Conservation (phyloP, 2,888 invertebrate species). For the Drosophila engyochracea region DNA sequence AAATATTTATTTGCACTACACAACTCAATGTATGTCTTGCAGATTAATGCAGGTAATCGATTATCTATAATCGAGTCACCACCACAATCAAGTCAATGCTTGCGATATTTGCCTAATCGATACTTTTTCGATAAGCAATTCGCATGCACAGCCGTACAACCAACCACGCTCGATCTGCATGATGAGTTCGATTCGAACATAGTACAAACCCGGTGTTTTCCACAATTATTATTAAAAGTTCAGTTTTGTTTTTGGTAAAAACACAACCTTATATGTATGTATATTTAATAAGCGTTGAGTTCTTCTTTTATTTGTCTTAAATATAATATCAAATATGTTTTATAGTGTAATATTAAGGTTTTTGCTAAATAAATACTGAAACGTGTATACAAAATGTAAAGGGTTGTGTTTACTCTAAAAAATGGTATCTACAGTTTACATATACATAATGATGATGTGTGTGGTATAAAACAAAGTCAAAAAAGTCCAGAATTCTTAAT, state of each 20-base stretch:
- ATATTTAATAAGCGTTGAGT: conserved; percentile 77
- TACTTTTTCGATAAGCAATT: background rate
- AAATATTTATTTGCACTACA: conserved; percentile 53
- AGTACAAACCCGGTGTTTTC: conserved; percentile 3
- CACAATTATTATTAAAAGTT: conserved; percentile 16
- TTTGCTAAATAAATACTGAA: conserved; percentile 75
- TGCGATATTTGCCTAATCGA: conserved; percentile 21
- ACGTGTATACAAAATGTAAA: conserved; percentile 73
- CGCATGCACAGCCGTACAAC: conserved; percentile 8
- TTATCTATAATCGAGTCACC: conserved; percentile 26
- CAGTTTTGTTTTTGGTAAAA: conserved; percentile 52
- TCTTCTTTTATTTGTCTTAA: conserved; percentile 73
- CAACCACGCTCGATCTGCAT: conserved; percentile 38
- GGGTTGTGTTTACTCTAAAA: conserved; percentile 50
- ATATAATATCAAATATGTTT: conserved; percentile 70
- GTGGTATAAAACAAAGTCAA: conserved; percentile 60
- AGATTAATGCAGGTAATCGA: conserved; percentile 33
- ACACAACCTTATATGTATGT: conserved; percentile 66
- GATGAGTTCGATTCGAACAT: conserved; percentile 19
- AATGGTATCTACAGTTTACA: conserved; percentile 67
- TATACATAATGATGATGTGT: conserved; percentile 61
- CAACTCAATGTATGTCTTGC: conserved; percentile 37
- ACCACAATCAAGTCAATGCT: conserved; percentile 17
- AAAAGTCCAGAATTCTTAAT: conserved; percentile 45
- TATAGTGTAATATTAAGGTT: conserved; percentile 49